Base-by-base conservation (phyloP, 2,797 vertebrate genomes). In the Taeniopygia guttata region DNA sequence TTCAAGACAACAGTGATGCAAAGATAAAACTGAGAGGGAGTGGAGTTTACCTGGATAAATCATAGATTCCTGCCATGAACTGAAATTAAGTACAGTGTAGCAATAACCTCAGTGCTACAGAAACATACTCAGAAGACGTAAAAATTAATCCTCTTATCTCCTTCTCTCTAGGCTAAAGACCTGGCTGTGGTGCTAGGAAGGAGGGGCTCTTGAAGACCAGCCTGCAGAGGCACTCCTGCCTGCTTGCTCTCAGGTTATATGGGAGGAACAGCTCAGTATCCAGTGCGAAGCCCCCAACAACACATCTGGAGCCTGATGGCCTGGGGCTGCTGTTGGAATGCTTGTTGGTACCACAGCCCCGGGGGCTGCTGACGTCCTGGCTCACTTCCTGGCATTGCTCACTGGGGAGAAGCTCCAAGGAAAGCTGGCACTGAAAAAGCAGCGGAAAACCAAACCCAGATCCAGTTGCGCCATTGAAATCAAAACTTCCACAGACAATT, bases 391-490 rank as follows among this genome's bases (percentile, higher is more conserved):
- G 62, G 49, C 55, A 22, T 0, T 74, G 36, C n/a, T 87, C 1
- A 1, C 46, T 16, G 77, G 29, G 36, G 77, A 90, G 69, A 48
- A 66, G 55, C 77, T 93, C 60, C 45, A 60, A 52, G 74, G 86
- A 46, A 78, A 94, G 32, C 30, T 62, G 45, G 72, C 7, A 3
- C 20, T 56, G 70, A 88, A 75, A n/a, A 58, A 67, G 42, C 67
- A 87, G 67, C 86, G 90, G 80, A 51, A 93, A 94, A 87, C 8
- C 51, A 95, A 94, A 59, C 45, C 23, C 74, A 73, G 63, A 83
- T 58, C 48, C 74, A 56, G 60, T 78, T 42, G 23, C 0, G 0
- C 38, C 95, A 42, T 7, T 82, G 93, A 92, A 87, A 94, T 93
- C 13, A 73, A 60, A 88, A 79, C 77, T 94, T 79, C 66, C 21